These are phyloP conservation scores for Lithodes maja DNA, from an alignment of 2,888 invertebrate species.

Conservation along the genomic window DNA sequence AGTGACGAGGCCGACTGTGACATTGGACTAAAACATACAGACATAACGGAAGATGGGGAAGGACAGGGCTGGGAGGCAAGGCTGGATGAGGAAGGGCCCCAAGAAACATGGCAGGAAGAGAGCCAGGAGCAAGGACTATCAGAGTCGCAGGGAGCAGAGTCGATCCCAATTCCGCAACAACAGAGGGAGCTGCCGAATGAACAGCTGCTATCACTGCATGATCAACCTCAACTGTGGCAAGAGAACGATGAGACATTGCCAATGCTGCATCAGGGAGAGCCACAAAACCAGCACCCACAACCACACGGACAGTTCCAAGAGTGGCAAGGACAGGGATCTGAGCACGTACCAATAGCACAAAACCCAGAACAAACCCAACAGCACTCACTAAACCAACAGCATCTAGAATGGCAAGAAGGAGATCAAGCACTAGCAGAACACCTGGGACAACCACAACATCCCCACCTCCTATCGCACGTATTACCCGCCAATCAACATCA, in stretches of 20 bases:
- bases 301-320: neutral
- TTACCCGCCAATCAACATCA: neutral
- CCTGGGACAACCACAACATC: neutral
- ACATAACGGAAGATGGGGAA: neutral
- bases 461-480: neutral
- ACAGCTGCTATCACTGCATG: neutral
- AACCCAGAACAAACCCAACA: neutral
- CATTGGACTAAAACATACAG: neutral
- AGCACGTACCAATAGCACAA: neutral
- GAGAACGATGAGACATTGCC: too few species aligned
- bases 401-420: neutral
- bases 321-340: neutral
- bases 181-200: neutral
- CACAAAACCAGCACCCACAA: neutral
- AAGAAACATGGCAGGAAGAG: neutral
- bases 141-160: neutral
- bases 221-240: neutral
- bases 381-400: neutral
- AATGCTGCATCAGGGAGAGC: neutral
- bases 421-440: neutral
- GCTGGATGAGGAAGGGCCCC: neutral
- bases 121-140: neutral
- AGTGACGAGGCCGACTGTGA: slow-evolving; percentile 78
- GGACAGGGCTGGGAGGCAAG: neutral
- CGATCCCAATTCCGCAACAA: neutral